Conservation (phyloP, 2,888 invertebrate genomes). For the Ctena decussata region DNA sequence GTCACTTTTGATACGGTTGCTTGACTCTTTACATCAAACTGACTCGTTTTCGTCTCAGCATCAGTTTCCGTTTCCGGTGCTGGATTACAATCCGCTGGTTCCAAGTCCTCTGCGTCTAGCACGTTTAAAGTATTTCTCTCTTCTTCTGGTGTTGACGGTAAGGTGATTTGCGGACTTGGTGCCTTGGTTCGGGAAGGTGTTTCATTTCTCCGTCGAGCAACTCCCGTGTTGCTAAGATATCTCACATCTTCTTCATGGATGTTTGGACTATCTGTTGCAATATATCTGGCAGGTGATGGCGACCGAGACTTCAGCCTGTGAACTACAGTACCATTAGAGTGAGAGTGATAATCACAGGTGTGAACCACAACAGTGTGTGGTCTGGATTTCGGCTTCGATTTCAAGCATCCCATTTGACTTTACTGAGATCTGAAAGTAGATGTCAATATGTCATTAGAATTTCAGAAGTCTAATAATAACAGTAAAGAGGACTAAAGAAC, state of each 20-base stretch:
- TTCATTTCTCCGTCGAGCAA: not conserved
- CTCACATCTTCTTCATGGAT: not conserved
- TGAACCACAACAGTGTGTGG: not conserved
- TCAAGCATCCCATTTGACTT: not conserved
- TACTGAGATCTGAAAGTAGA: not conserved
- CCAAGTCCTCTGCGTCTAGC: slow-evolving; percentile 44
- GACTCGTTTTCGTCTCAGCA: not conserved
- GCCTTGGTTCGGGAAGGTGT: not conserved
- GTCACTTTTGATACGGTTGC: slow-evolving; percentile 36
- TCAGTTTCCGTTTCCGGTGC: not conserved
- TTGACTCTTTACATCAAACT: not conserved
- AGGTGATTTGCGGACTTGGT: slow-evolving; percentile 14
- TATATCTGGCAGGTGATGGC: not conserved
- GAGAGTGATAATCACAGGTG: not conserved
- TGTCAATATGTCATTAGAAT: too few species aligned
- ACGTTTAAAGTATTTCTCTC: slow-evolving; percentile 12
- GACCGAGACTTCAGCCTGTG: not conserved
- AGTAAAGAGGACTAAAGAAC: too few species aligned
- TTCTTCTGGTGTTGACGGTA: slow-evolving; percentile 17
- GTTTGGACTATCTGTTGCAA: not conserved
- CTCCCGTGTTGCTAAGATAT: too few species aligned
- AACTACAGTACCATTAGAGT: not conserved
- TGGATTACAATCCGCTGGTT: slow-evolving; percentile 25
- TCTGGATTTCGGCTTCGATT: not conserved
- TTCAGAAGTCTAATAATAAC: too few species aligned